phyloP scores from a whole-genome alignment of 2,888 invertebrate genomes.

The Malthinus flaveolus region DNA sequence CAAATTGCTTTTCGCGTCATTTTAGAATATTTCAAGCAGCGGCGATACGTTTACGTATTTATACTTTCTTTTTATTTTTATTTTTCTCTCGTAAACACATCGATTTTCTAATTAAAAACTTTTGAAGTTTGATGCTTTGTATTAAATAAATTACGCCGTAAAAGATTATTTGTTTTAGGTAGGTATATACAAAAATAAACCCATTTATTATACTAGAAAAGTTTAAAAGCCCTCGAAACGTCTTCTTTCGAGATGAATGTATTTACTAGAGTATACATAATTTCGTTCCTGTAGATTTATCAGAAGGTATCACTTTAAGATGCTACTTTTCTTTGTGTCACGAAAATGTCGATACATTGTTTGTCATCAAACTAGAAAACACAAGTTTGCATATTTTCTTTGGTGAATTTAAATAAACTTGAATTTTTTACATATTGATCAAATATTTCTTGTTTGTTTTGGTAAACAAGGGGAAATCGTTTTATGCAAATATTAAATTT shows the following conservation, averaged over 20 bases:
- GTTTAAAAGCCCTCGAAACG: slow-evolving; percentile 6
- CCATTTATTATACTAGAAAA: slow-evolving; percentile 2
- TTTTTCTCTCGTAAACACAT: too few relatives aligned
- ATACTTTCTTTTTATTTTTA: too few relatives aligned
- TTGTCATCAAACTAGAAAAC: slow-evolving; percentile 12
- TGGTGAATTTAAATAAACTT: slow-evolving; percentile 1
- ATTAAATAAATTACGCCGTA: too few relatives aligned
- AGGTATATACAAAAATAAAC: too few relatives aligned
- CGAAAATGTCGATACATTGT: slow-evolving; percentile 11
- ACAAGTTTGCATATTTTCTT: slow-evolving; percentile 12
- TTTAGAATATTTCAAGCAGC: too few relatives aligned
- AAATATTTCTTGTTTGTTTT: background rate
- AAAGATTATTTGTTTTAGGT: too few relatives aligned
- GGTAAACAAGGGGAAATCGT: background rate
- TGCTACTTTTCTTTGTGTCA: slow-evolving; percentile 15
- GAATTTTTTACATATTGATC: background rate
- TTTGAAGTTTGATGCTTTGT: too few relatives aligned
- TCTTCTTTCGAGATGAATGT: slow-evolving; percentile 14
- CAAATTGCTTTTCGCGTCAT: too few relatives aligned
- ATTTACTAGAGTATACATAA: slow-evolving; percentile 17
- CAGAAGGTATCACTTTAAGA: slow-evolving; percentile 13
- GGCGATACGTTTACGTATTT: too few relatives aligned
- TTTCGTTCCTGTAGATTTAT: slow-evolving; percentile 12
- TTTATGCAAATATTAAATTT: background rate
- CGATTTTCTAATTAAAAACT: too few relatives aligned